Conservation (phyloP, 2,113 vertebrate genomes). For the Labrus mixtus region DNA sequence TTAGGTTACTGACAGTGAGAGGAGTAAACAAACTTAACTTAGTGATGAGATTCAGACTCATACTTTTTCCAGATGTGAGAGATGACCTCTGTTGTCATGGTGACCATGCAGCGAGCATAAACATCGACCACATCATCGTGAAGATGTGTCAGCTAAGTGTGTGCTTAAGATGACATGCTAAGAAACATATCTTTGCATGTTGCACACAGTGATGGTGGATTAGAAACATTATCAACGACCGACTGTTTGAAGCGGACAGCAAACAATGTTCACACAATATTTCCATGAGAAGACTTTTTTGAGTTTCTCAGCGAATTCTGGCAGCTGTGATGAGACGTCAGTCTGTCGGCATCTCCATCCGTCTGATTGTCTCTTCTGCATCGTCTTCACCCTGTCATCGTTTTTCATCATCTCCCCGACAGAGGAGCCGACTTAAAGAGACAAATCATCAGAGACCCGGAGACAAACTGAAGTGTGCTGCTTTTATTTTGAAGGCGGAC, state of each 20-base stretch:
- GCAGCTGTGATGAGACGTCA: too few relatives aligned
- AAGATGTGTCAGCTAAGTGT: background rate
- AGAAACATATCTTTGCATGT: background rate
- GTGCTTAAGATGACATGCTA: too few relatives aligned
- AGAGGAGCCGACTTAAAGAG: slow-evolving; percentile 30
- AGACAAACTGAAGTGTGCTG: too few relatives aligned
- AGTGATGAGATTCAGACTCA: background rate
- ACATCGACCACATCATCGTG: background rate
- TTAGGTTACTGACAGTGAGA: too few relatives aligned
- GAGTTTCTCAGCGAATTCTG: too few relatives aligned
- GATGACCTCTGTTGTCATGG: background rate
- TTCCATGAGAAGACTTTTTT: too few relatives aligned
- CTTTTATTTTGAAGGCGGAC: too few relatives aligned
- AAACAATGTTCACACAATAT: too few relatives aligned
- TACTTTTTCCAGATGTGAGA: background rate
- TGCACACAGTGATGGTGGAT: background rate
- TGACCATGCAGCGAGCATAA: background rate
- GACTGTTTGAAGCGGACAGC: too few relatives aligned
- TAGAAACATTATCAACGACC: too few relatives aligned
- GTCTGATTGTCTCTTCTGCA: slow-evolving; percentile 20
- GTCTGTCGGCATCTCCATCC: slow-evolving; percentile 42
- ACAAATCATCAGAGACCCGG: slow-evolving; percentile 45
- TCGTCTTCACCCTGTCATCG: slow-evolving; percentile 32
- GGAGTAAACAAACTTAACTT: background rate
- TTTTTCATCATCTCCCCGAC: slow-evolving; percentile 41